phyloP scores from a whole-genome alignment of 2,888 invertebrate species.

The Tribolium freemani region DNA sequence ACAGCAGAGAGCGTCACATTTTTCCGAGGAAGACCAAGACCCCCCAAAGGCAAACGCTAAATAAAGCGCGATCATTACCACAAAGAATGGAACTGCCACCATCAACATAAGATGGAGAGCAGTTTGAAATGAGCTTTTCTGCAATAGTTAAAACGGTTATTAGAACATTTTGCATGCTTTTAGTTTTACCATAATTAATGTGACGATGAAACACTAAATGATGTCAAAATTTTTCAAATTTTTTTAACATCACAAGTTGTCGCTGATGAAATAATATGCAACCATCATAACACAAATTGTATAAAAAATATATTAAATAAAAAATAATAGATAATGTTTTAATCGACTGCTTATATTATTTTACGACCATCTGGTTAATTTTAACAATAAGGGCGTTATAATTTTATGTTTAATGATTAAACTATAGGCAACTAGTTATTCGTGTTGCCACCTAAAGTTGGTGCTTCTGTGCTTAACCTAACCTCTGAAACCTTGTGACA shows the following conservation, averaged over 20 bases:
- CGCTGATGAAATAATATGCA: neutral
- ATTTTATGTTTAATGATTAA: too few relatives aligned
- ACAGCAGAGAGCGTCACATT: neutral
- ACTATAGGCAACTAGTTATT: slow-evolving; percentile 12
- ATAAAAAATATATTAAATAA: neutral
- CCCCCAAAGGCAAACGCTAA: neutral
- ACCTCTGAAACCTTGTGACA: slow-evolving; percentile 37
- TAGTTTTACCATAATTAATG: neutral
- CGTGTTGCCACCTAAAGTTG: neutral
- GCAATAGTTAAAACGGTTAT: neutral
- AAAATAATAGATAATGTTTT: too few relatives aligned
- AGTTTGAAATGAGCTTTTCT: neutral
- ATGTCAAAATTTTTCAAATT: neutral
- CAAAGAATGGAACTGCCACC: neutral
- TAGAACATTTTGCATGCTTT: neutral
- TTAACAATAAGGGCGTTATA: neutral
- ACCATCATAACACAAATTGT: neutral
- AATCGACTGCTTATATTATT: neutral
- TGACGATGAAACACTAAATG: too few relatives aligned
- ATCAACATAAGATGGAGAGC: neutral
- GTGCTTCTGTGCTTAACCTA: slow-evolving; percentile 18
- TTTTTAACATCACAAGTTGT: too few relatives aligned
- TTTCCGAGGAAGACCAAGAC: neutral
- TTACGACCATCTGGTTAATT: neutral
- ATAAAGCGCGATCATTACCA: neutral